Percentiles rank a stretch among this genome's conserved stretches.
phyloP scores from a whole-genome alignment of 2,113 vertebrate species.

The Centrocercus urophasianus region DNA sequence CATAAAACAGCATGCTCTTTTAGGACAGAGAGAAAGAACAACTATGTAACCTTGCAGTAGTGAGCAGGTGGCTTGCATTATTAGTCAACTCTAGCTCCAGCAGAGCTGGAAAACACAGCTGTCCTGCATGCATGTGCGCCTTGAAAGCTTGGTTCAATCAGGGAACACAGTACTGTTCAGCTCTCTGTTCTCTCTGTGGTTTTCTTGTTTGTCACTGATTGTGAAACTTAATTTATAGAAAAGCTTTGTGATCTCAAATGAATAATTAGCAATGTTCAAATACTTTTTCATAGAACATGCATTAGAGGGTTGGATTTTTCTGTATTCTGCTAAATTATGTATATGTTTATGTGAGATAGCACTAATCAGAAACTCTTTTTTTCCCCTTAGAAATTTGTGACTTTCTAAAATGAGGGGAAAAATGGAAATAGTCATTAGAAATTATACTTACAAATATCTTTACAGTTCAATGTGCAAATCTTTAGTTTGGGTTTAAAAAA shows the following conservation, averaged over 20 bases:
- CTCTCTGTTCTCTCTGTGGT: background rate
- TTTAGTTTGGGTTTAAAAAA: background rate
- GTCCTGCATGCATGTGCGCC: background rate
- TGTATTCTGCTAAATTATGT: background rate
- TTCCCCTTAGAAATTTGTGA: background rate
- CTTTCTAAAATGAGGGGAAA: background rate
- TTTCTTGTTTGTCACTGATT: background rate
- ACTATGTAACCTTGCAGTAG: background rate
- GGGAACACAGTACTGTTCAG: background rate
- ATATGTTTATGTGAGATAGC: background rate
- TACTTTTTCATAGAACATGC: background rate
- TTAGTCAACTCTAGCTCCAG: background rate
- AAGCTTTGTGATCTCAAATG: background rate
- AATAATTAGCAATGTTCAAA: background rate
- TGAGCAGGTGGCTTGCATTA: background rate
- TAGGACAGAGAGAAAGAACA: background rate
- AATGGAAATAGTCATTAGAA: background rate
- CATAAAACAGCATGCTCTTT: background rate
- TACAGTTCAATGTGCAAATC: background rate
- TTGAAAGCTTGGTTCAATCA: background rate
- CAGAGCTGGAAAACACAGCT: fast-evolving
- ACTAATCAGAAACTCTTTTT: background rate
- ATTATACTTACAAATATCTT: background rate
- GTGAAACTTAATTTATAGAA: background rate
- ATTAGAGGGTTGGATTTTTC: background rate